Evolutionary conservation across 2,797 vertebrate species (phyloP).

Genomic region (Brachymystax lenok): DNA sequence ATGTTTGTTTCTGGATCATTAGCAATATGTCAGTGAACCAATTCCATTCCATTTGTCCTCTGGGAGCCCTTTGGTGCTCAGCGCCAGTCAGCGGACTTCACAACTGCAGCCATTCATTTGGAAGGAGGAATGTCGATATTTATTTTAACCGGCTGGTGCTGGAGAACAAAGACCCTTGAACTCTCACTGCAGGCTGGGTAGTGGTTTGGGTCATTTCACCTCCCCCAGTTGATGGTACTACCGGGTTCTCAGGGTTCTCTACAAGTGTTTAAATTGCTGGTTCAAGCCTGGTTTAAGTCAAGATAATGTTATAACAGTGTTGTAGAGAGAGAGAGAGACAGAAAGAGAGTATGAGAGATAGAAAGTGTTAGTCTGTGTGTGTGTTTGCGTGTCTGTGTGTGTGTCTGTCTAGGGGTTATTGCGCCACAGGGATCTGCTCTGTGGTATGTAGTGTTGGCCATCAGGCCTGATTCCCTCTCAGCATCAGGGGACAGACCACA

Average conservation of each 20-base stretch:
- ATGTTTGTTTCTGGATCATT: conserved; percentile 23
- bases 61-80: conserved; percentile 40
- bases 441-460: conserved; percentile 5
- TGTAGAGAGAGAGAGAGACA: neutral
- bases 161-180: conserved; percentile 49
- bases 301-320: no score
- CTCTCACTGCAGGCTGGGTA: conserved; percentile 8
- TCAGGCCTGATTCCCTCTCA: conserved; percentile 18
- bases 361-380: conserved; percentile 37
- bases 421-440: conserved; percentile 12
- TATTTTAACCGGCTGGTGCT: conserved; percentile 40
- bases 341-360: neutral
- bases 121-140: conserved; percentile 56
- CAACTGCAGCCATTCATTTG: conserved; percentile 54
- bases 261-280: neutral
- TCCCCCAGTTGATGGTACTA: neutral
- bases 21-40: conserved; percentile 25
- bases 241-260: neutral
- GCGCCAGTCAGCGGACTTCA: conserved; percentile 24
- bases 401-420: conserved; percentile 1
- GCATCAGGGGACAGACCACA: conserved; percentile 40
- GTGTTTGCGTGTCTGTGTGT: neutral
- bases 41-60: conserved; percentile 44
- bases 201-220: conserved; percentile 16
- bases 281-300: neutral